Percentiles rank a stretch among this genome's conserved stretches.
Conservation (phyloP, 2,113 vertebrate genomes). For the Takifugu flavidus region DNA sequence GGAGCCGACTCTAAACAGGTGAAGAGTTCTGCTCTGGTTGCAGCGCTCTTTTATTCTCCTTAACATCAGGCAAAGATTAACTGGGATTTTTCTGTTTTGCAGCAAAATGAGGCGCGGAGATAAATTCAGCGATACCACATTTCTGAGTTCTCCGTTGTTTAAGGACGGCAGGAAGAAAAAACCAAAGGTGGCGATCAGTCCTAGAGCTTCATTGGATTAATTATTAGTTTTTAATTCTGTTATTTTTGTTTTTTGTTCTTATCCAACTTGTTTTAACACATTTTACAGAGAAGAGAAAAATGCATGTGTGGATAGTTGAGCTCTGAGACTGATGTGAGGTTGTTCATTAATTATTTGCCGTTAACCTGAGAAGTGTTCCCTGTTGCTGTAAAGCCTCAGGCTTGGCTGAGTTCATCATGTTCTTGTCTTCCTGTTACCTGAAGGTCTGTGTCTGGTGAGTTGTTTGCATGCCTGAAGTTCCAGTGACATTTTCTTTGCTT, state of each 20-base stretch:
- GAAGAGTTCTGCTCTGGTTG: neutral
- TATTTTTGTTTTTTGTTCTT: neutral
- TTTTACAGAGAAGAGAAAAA: neutral
- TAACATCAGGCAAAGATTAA: neutral
- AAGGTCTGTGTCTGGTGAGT: too few relatives aligned
- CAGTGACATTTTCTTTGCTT: too few relatives aligned
- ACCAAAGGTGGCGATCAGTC: neutral
- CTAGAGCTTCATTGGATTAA: neutral
- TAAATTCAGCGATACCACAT: constrained; percentile 61
- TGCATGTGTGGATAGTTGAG: neutral
- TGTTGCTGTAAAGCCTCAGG: neutral
- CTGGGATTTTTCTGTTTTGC: constrained; percentile 7
- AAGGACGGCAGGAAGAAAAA: constrained; percentile 58
- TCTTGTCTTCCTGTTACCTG: too few relatives aligned
- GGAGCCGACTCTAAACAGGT: constrained; percentile 71
- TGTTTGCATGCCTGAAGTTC: too few relatives aligned
- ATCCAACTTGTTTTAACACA: neutral
- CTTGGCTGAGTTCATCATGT: too few relatives aligned
- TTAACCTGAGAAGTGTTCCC: too few relatives aligned
- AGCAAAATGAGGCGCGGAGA: constrained; percentile 78
- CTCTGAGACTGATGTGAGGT: too few relatives aligned
- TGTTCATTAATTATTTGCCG: too few relatives aligned
- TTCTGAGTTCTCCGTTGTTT: constrained; percentile 66
- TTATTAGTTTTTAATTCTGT: neutral
- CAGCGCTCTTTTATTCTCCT: neutral